A percentile compares a stretch with the other conserved stretches of the same genome.
These are phyloP conservation scores for Apaloderma vittatum DNA, from an alignment of 2,113 vertebrate genomes.

Conservation along the genomic window DNA sequence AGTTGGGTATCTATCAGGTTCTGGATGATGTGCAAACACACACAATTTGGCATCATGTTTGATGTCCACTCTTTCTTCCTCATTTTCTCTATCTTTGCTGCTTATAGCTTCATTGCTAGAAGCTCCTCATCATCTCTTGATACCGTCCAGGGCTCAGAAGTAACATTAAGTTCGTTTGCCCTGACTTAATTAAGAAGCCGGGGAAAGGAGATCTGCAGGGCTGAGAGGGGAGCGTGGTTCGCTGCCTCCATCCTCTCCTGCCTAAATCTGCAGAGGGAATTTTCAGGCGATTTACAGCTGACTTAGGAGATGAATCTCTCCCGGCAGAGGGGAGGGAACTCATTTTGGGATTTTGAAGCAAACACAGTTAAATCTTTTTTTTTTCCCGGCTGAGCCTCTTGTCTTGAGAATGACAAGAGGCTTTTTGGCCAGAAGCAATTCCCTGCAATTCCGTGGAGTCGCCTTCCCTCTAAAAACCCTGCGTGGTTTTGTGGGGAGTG, in stretches of 20 bases:
- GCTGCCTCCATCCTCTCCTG: not conserved
- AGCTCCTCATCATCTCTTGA: not conserved
- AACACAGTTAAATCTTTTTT: conserved; percentile 52
- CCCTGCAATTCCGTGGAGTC: not conserved
- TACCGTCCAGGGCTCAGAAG: rapidly evolving
- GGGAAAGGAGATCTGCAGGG: too few relatives aligned
- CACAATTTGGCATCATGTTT: not conserved
- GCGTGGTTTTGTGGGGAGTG: rapidly evolving
- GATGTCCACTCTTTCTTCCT: not conserved
- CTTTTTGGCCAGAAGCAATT: not conserved
- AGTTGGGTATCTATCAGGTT: not conserved
- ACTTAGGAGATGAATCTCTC: conserved; percentile 35
- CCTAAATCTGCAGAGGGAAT: not conserved
- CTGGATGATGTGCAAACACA: not conserved
- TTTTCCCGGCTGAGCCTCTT: conserved; percentile 36
- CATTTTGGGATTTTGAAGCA: conserved; percentile 56
- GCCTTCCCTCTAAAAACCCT: not conserved
- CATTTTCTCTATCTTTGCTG: not conserved
- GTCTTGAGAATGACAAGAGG: conserved; percentile 14
- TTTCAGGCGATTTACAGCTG: conserved; percentile 40
- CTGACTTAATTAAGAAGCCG: too few relatives aligned
- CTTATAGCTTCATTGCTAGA: not conserved
- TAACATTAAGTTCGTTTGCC: not conserved
- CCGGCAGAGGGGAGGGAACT: conserved; percentile 23
- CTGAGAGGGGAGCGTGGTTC: not conserved